These are phyloP conservation scores for Pteronotus mesoamericanus DNA, from an alignment of 2,797 vertebrate species.

Conservation along the genomic window DNA sequence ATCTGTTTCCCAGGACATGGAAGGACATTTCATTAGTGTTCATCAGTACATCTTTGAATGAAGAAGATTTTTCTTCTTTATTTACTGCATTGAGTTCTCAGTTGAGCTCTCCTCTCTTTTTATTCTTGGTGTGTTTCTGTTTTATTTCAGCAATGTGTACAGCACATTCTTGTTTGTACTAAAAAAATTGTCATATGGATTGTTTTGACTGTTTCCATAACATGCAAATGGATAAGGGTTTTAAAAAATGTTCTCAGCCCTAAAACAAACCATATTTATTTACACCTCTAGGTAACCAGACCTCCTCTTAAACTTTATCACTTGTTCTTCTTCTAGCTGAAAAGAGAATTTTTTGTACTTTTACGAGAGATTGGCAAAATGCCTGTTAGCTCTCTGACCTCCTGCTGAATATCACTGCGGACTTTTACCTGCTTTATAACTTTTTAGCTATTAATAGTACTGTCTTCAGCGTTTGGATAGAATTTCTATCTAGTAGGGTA, in stretches of 20 bases:
- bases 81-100: not conserved
- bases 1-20: not conserved
- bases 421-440: not conserved
- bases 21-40: not conserved
- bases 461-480: not conserved
- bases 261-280: conserved; percentile 63
- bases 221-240: conserved; percentile 42
- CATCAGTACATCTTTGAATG: not conserved
- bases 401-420: not conserved
- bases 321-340: conserved; percentile 15
- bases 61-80: not conserved
- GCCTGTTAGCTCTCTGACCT: conserved; percentile 15
- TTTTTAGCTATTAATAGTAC: not conserved
- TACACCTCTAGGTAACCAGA: conserved; percentile 57
- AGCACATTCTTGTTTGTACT: conserved; percentile 32
- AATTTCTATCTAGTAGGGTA: not conserved
- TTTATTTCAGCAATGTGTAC: conserved; percentile 30
- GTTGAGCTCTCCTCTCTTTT: not conserved
- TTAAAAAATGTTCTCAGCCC: conserved; percentile 30
- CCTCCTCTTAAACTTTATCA: conserved; percentile 48
- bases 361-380: conserved; percentile 32
- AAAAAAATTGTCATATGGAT: conserved; percentile 53
- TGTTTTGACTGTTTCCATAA: conserved; percentile 66
- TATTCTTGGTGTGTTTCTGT: not conserved
- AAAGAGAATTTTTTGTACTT: conserved; percentile 46